Percentiles rank a stretch among this genome's conserved stretches.
phyloP scores from a whole-genome alignment of 2,888 invertebrate species.

The Hydroisotoma schaefferi region DNA sequence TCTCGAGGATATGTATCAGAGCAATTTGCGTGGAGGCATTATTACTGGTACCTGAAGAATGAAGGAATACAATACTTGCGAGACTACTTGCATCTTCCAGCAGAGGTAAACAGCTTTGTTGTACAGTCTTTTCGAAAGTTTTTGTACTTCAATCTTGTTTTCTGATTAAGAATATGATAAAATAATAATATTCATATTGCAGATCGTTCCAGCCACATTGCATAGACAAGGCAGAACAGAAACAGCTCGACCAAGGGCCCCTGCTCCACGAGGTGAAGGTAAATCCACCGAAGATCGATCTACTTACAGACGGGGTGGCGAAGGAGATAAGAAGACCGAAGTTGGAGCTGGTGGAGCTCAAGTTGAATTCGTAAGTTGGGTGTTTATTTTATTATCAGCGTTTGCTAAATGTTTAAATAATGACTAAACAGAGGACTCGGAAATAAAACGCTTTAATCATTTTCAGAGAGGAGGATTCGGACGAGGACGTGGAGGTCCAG shows the following conservation, averaged over 20 bases:
- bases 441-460: conserved; percentile 22
- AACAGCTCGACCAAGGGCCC: conserved; percentile 72
- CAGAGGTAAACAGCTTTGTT: conserved; percentile 60
- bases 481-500: conserved; percentile 61
- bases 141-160: background rate
- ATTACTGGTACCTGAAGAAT: conserved; percentile 98
- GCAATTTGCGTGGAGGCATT: conserved; percentile 99
- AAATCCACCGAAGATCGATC: conserved; percentile 78
- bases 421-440: background rate
- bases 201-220: conserved; percentile 94
- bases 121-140: background rate
- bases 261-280: conserved; percentile 64
- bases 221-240: conserved; percentile 86
- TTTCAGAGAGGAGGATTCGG: conserved; percentile 75
- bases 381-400: conserved; percentile 48
- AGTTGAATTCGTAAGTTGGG: conserved; percentile 82
- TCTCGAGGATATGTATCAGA: conserved; percentile 97
- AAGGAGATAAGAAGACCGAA: conserved; percentile 89
- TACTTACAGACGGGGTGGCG: conserved; percentile 72
- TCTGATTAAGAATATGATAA: background rate
- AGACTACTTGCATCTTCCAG: conserved; percentile 90
- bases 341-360: conserved; percentile 91
- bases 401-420: no score
- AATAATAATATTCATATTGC: conserved; percentile 19
- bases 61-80: conserved; percentile 96